These are phyloP conservation scores for Paralichthys olivaceus DNA, from an alignment of 2,113 vertebrate species.

Conservation along the genomic window DNA sequence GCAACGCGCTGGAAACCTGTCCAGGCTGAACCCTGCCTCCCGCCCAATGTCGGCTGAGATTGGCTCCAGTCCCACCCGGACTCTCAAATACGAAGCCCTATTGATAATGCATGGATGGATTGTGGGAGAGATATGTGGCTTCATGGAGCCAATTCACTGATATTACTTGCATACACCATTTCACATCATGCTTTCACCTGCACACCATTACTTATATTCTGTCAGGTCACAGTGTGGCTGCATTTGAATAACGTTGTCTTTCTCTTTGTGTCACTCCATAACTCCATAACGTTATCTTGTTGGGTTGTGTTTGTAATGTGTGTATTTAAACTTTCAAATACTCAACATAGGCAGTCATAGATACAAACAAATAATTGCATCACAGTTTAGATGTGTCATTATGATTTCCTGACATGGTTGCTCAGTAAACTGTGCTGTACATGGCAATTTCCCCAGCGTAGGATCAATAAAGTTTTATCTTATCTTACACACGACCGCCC, in stretches of 20 bases:
- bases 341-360: neutral
- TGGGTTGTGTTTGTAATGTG: constrained; percentile 16
- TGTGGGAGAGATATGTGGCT: neutral
- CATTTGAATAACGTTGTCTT: constrained; percentile 1
- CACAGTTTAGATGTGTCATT: neutral
- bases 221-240: neutral
- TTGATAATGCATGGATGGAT: too few species aligned
- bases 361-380: neutral
- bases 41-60: too few species aligned
- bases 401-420: neutral
- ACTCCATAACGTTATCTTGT: neutral
- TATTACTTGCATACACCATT: neutral
- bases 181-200: neutral
- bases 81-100: too few species aligned
- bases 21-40: too few species aligned
- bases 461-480: neutral
- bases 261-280: neutral
- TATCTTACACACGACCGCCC: neutral
- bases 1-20: too few species aligned
- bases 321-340: neutral
- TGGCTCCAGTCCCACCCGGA: too few species aligned
- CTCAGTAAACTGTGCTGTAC: too few species aligned
- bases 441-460: neutral
- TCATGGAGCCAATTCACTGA: too few species aligned
- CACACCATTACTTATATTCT: neutral